These are phyloP conservation scores for Flexamia atlantica DNA, from an alignment of 2,888 invertebrate genomes.

Conservation along the genomic window DNA sequence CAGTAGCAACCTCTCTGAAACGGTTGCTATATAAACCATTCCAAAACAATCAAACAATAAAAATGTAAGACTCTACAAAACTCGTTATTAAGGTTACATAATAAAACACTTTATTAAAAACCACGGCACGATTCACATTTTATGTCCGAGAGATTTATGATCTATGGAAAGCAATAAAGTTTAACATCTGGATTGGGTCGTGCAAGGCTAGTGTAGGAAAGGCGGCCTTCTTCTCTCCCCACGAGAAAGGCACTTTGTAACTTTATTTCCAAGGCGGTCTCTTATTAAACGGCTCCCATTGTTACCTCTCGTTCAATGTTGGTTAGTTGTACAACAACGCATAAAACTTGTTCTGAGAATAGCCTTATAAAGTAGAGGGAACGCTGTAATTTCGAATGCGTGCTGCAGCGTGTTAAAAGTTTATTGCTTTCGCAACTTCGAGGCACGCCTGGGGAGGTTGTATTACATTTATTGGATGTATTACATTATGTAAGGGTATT, in stretches of 20 bases:
- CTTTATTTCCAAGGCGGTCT: conserved; percentile 13
- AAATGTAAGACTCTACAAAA: too few relatives aligned
- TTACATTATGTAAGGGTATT: too few relatives aligned
- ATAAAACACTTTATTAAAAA: too few relatives aligned
- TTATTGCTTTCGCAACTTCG: neutral
- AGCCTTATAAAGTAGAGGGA: conserved; percentile 11
- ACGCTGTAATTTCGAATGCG: neutral
- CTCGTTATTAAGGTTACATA: too few relatives aligned
- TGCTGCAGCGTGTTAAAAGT: neutral
- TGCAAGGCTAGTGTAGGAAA: neutral
- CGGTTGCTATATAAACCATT: too few relatives aligned
- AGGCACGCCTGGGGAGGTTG: neutral
- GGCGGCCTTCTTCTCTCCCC: neutral
- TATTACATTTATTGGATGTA: too few relatives aligned
- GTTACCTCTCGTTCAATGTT: neutral
- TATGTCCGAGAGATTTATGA: neutral
- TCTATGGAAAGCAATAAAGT: neutral
- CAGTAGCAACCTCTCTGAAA: too few relatives aligned
- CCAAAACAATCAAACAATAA: too few relatives aligned
- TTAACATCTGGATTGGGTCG: neutral
- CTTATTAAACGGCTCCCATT: conserved; percentile 1
- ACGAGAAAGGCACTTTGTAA: conserved; percentile 11
- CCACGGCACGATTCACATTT: too few relatives aligned
- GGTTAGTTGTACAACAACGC: neutral
- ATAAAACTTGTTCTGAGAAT: conserved; percentile 23